Evolutionary conservation across 2,113 vertebrate species (phyloP), one percentile per base, ranked within the genome.

Genomic region (Carassius carassius): DNA sequence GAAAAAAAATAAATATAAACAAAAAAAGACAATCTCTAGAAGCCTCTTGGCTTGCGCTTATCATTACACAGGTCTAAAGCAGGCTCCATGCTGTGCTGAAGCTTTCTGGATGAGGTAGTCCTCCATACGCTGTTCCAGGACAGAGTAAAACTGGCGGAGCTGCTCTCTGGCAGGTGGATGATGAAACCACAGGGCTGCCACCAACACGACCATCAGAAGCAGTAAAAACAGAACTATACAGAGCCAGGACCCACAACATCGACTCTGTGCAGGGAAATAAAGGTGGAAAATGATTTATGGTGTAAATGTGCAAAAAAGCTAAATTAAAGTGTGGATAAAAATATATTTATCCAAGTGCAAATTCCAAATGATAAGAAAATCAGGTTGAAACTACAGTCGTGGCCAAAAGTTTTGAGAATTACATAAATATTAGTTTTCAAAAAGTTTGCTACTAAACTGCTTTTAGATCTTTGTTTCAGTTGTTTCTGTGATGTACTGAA

Each of bases 21-120:
- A 21, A 41, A 41, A 41, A 5, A 37, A 37, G 5, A 56, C 44
- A 2, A 69, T 41, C 58, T 41, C 13, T 21, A 67, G 37, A 47
- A 76, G 16, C 69, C 14, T 62, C 65, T 14, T 67, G 60, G 32
- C 23, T 76, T 65, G 56, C 47, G 75, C 65, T 78, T 6, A n/a
- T 51, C 10, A 21, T 95, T 92, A 95, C 87, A 95, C 91, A 16
- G 94, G 94, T 90, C 89, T 91, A 79, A 93, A 92, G 90, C 93
- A 93, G 81, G 87, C 84, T 0, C 90, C 81, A 73, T 92, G 69
- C 87, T 67, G 86, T 81, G 92, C 84, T 29, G 91, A 92, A 8
- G 89, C 89, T 89, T 89, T 88, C 84, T 91, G 81, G 76, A 91
- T 73, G 23, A 94, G 89, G 91, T 93, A 94, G 62, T 93, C 84